Base-by-base conservation (phyloP, 2,888 invertebrate species). In the Horisme vitalbata region DNA sequence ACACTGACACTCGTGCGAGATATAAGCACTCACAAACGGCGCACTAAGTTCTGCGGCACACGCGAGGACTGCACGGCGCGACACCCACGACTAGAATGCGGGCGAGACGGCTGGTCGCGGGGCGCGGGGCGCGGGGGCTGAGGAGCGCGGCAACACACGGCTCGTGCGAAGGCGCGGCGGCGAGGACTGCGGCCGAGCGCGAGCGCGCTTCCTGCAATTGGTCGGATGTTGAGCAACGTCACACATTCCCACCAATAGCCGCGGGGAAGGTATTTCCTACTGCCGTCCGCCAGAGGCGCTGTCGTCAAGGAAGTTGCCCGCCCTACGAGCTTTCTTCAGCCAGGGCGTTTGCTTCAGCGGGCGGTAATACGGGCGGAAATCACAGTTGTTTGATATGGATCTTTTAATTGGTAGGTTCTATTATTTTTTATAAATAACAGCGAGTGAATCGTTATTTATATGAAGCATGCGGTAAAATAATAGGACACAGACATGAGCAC, bases 21-120 rank as follows among this genome's bases (percentile, higher is more conserved):
- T 81, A 66, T 67, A 72, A 86, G 84, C 88, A 88, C 88, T 85
- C 86, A 88, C 88, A 85, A 85, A 84, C 82, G 82, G 86, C 88
- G 88, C 88, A 89, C 89, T 85, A 61, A 83, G 82, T 82, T 78
- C 79, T 72, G 82, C 77, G 81, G 75, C 84, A 87, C 86, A 85
- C 89, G 84, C 89, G 89, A 84, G 76, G 83, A 83, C 88, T 86
- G 85, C 83, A 87, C 89, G 65, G 83, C 83, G 83, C 84, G 84
- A 88, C 85, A 87, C 83, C 85, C 88, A 88, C 87, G 78, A 88
- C 87, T 87, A 86, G 88, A 89, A 88, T 89, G 89, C 82, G 85
- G 85, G 81, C 79, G 80, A 83, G 78, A 78, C 71, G 69, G 68
- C 55, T 53, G 65, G 75, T 76, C 73, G 79, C 77, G 82, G 83